These are phyloP conservation scores for Coregonus suidteri DNA, from an alignment of 2,797 vertebrate genomes.

Conservation along the genomic window DNA sequence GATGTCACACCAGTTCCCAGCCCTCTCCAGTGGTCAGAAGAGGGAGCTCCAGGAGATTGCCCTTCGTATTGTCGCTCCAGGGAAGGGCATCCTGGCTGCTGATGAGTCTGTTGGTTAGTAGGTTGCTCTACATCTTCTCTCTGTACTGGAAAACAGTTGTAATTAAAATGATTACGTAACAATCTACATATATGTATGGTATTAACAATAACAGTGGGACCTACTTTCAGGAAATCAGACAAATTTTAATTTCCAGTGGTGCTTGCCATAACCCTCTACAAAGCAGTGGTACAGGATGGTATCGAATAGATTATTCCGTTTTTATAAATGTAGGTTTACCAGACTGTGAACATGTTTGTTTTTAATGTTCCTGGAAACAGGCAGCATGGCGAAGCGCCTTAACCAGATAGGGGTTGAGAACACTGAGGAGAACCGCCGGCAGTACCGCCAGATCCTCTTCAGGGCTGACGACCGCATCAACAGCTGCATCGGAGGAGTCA, in stretches of 20 bases:
- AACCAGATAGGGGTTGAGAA: constrained; percentile 97
- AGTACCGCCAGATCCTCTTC: constrained; percentile 95
- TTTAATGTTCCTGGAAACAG: constrained; percentile 55
- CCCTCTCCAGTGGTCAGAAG: constrained; percentile 87
- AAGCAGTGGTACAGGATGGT: neutral
- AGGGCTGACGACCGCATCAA: constrained; percentile 90
- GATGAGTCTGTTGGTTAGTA: constrained; percentile 91
- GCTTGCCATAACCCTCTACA: neutral
- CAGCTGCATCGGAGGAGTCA: constrained; percentile 92
- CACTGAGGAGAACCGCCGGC: constrained; percentile 93
- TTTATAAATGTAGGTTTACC: neutral
- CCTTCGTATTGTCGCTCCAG: constrained; percentile 84
- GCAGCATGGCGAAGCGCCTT: constrained; percentile 95
- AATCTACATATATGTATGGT: neutral
- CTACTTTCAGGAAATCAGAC: neutral
- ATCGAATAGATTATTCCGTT: neutral
- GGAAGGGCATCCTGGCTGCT: constrained; percentile 92
- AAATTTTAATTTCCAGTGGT: neutral
- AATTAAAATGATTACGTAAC: too few relatives aligned
- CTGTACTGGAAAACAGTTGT: too few relatives aligned
- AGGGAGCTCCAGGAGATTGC: constrained; percentile 88
- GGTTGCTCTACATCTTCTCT: neutral
- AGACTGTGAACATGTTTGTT: neutral
- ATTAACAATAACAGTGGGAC: neutral
- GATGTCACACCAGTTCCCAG: constrained; percentile 84